Conservation (phyloP, 2,113 vertebrate species). For the Haliaeetus leucogaster region DNA sequence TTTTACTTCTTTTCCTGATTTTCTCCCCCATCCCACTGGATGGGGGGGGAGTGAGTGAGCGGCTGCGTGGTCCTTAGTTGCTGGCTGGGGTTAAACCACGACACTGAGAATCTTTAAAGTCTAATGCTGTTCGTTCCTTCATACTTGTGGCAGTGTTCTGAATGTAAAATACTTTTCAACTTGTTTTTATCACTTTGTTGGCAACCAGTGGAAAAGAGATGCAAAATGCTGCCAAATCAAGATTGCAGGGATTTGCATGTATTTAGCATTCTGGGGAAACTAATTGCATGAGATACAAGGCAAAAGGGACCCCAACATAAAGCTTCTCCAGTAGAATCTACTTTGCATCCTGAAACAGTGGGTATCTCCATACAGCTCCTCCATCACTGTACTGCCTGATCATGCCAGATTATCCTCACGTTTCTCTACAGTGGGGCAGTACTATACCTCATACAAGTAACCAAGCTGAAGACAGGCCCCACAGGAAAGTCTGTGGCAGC, state of each 20-base stretch:
- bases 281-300: not conserved
- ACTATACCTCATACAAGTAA: not conserved
- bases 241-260: not conserved
- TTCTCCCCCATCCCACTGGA: too few species aligned
- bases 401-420: not conserved
- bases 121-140: not conserved
- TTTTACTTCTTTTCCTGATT: too few species aligned
- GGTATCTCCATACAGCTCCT: not conserved
- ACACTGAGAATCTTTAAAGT: not conserved
- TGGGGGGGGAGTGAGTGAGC: too few species aligned
- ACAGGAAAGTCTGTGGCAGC: not conserved
- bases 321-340: not conserved
- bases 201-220: not conserved
- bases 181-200: conserved; percentile 26
- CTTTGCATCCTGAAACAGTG: not conserved
- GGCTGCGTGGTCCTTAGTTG: too few species aligned
- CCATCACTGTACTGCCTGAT: not conserved
- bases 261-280: not conserved
- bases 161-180: conserved; percentile 5
- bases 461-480: not conserved
- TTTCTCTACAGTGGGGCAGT: not conserved
- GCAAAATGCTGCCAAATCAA: conserved; percentile 7
- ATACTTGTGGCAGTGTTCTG: not conserved
- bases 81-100: too few species aligned
- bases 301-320: not conserved